Conservation (phyloP, 1,140 invertebrate genomes). For the Callitettix versicolor region DNA sequence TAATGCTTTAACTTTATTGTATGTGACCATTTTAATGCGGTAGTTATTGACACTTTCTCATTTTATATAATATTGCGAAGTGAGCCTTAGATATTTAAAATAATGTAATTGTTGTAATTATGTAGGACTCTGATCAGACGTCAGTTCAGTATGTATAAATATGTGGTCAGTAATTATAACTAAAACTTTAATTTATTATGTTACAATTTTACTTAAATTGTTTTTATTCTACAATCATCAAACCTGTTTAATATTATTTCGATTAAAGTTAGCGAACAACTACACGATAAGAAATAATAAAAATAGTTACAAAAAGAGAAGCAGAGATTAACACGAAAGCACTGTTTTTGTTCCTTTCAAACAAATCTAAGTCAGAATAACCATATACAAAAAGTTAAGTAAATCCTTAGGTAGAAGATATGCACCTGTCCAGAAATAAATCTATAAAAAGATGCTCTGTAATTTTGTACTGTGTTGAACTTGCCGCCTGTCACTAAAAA, state of each 20-base stretch:
- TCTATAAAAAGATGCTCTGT: conserved; percentile 11
- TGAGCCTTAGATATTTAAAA: conserved; percentile 7
- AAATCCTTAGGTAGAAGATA: conserved; percentile 3
- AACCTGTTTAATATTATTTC: background rate
- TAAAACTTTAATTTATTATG: background rate
- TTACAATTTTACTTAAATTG: conserved; percentile 1
- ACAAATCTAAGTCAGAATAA: conserved; percentile 17
- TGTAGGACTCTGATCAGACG: conserved; percentile 10
- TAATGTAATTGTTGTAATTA: conserved; percentile 13
- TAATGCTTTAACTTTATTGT: conserved; percentile 18
- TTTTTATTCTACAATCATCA: background rate
- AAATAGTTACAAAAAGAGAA: conserved; percentile 1
- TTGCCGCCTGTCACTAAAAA: conserved; percentile 12
- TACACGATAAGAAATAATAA: background rate
- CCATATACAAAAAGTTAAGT: conserved; percentile 3
- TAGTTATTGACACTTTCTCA: conserved; percentile 14
- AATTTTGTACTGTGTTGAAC: conserved; percentile 19
- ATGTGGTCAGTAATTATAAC: background rate
- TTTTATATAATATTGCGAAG: conserved; percentile 13
- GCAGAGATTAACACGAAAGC: background rate
- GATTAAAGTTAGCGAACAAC: background rate
- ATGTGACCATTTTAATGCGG: conserved; percentile 16
- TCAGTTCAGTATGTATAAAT: conserved; percentile 2
- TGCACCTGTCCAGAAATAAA: conserved; percentile 7
- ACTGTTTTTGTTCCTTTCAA: conserved; percentile 15